Base-by-base conservation (phyloP, 2,888 invertebrate species). In the Tetramorium bicarinatum region DNA sequence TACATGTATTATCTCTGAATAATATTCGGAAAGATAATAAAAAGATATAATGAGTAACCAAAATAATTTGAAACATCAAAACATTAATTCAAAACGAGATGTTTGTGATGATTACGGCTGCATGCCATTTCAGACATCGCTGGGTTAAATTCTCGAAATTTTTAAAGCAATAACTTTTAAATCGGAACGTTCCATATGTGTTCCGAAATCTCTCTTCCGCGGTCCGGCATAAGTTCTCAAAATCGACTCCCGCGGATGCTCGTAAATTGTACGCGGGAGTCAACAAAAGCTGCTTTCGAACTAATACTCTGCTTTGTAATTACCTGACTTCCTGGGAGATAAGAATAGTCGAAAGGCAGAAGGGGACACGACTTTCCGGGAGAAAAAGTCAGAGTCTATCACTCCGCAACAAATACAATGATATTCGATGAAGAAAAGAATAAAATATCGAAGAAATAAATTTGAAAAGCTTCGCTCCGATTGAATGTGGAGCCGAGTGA, bases 281-380 rank as follows among this genome's bases (percentile, higher is more conserved):
- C n/a, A 49, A 74, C 13, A 41, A 81, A 69, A 72, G 77, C 18
- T 9, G 72, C 61, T 83, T 71, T 83, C 64, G 11, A 64, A 71
- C 71, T 87, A 85, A 83, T 72, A 64, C 66, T 34, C 25, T 67
- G 67, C 13, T 69, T 52, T 29, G 21, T 83, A 82, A 82, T 76
- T 82, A 49, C 38, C 2, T 7, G 34, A 76, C 41, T 38, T 66
- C 9, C 8, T 0, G 2, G 3, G 59, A 49, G 13, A 67, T 44
- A 67, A 29, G 15, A 77, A 13, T 29, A 54, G 9, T n/a, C 3
- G 44, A 15, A 21, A 34, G 38, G 11, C 2, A 18, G 2, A 62
- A 62, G 11, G 6, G 6, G 6, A 29, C 9, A 15, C 18, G 18
- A 34, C 3, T 44, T 54, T 67, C 44, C 44, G 7, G n/a, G 3